Base-by-base conservation (phyloP, 2,797 vertebrate species). In the Tadarida brasiliensis region DNA sequence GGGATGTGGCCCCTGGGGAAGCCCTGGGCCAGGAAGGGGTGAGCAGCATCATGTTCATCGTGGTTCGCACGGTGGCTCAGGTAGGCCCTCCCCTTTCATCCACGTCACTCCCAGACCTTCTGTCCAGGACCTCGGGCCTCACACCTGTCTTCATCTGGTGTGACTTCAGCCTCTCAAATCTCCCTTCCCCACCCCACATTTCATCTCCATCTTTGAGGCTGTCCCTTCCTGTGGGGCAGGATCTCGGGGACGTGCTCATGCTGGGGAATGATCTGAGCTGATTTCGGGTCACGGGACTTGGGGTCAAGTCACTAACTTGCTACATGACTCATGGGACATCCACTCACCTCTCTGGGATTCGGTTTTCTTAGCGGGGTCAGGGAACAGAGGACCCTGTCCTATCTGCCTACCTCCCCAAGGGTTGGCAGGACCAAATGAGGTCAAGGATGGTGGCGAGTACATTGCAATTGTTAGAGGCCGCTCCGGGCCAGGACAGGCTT, bases 1-100 rank as follows among this genome's bases (percentile, higher is more conserved):
- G 8, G 22, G 16, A 11, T 16, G 19, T 39, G 35, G 54, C 1
- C 33, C n/a, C 6, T 26, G 39, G 20, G 28, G 67, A 65, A 49
- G 49, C 33, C 33, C 44, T 54, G 57, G 59, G 5, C 2, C 1
- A 47, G 11, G 7, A 26, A 63, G 22, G 51, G 11, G 1, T 26
- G 5, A 0, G 65, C 5, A 0, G 7, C 1, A 1, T 33, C 0
- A 0, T 33, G 47, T 5, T 26, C 30, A 8, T 17, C 2, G 24
- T 4, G 11, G 8, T 67, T 39, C 15, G 30, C 39, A 20, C 5
- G 30, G 16, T 61, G 71, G n/a, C 16, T 26, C 51, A 20, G n/a
- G 11, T 6, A 5, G 0, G 1, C 28, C 26, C 30, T 39, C 20
- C 39, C 3, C 2, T 44, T 94, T 94, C 44, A 24, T 59, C 33